Evolutionary conservation across 2,797 vertebrate species (phyloP), one percentile per base, ranked within the genome.

Genomic region (Gymnocypris eckloni): DNA sequence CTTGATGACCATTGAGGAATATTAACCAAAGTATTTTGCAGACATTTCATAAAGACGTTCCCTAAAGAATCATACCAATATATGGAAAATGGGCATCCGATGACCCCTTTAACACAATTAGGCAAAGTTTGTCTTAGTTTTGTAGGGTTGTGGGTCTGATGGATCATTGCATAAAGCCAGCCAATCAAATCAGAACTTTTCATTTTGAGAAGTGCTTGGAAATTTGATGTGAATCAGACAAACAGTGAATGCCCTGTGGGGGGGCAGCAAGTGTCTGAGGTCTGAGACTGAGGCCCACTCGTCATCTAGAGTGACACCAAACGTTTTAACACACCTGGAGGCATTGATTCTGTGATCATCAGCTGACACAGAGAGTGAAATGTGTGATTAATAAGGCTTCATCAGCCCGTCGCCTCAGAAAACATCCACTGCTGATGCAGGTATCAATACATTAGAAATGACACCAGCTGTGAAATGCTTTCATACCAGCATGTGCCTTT

Each of bases 401-500:
- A 28, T 41, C n/a, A 33, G 39, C 28, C 39, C 15, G 16, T 70
- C 18, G 56, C 50, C 48, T 78, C 61, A 69, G 72, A 78, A 43
- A 78, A 69, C 61, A 78, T 18, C 83, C 50, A 18, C 54, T 50
- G 37, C 64, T 79, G 48, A 69, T 59, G n/a, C 54, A 77, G 15
- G n/a, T 67, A 13, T 41, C 59, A 67, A 25, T 28, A 41, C 45
- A 79, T 56, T 84, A 69, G 73, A 79, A 69, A 69, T 70, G 50
- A 43, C 75, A 78, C 78, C 50, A 84, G 64, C 75, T 43, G 39
- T 33, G 64, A 70, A 84, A 56, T 33, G 64, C 64, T 78, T 79
- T 84, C 37, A 59, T 43, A 25, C 43, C 56, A 50, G 43, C 72
- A 33, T 76, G 66, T 76, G 41, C 54, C 25, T 71, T 72, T 61